These are phyloP conservation scores for Artibeus jamaicensis DNA, from an alignment of 2,797 vertebrate species.

Conservation along the genomic window DNA sequence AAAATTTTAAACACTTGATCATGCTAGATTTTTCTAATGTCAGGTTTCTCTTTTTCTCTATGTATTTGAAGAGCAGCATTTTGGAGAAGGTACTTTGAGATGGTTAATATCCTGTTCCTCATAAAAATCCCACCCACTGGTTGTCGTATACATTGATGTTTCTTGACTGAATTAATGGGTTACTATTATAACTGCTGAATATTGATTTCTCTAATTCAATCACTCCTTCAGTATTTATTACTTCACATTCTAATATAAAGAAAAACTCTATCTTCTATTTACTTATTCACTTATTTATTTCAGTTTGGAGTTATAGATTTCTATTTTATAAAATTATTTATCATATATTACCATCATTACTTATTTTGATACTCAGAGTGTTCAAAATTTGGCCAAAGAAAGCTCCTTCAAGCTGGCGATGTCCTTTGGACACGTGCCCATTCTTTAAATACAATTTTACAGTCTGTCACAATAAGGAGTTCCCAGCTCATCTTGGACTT, in stretches of 20 bases:
- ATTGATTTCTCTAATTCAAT: neutral
- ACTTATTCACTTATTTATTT: neutral
- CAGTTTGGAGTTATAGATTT: neutral
- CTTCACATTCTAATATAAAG: neutral
- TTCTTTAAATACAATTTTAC: neutral
- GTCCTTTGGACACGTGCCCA: neutral
- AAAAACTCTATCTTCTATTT: neutral
- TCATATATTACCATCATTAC: neutral
- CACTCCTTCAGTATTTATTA: neutral
- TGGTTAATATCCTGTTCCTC: neutral
- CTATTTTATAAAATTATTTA: neutral
- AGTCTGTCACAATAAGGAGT: neutral
- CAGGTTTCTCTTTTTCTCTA: neutral
- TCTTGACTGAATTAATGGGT: slow-evolving; percentile 21
- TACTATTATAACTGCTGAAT: neutral
- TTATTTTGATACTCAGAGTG: neutral
- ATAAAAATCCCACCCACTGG: neutral
- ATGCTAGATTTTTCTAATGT: slow-evolving; percentile 14
- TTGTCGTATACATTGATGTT: neutral
- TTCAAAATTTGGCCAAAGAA: neutral
- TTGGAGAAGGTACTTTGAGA: neutral
- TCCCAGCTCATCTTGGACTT: neutral
- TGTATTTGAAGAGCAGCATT: neutral
- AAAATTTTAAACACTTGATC: neutral
- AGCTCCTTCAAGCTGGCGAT: neutral